Evolutionary conservation across 1,140 invertebrate species (phyloP).

Genomic region (Phymorhynchus buccinoides): DNA sequence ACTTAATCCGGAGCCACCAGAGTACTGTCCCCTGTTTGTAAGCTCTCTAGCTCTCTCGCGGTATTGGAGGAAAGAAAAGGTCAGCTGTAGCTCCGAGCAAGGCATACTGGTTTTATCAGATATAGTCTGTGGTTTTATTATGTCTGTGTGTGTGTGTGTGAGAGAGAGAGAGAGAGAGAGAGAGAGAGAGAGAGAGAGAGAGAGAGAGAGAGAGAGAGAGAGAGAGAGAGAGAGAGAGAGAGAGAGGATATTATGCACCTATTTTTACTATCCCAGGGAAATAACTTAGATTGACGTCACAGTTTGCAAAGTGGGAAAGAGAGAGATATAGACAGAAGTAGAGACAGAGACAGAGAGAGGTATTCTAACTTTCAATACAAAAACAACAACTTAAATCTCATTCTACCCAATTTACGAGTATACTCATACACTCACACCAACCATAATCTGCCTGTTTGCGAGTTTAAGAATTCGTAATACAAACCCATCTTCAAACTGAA

Average conservation of each 20-base stretch:
- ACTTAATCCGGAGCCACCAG: not conserved
- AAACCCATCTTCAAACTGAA: no score
- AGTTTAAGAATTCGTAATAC: no score
- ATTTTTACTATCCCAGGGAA: no score
- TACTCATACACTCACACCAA: no score
- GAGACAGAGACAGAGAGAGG: not conserved
- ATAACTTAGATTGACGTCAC: no score
- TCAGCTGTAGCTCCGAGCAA: not conserved
- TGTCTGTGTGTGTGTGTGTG: not conserved
- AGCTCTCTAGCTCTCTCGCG: no score
- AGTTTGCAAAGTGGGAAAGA: not conserved
- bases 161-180: slow-evolving; percentile 13
- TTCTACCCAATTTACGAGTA: no score
- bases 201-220: not conserved
- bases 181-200: slow-evolving; percentile 8
- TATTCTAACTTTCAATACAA: no score
- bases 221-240: not conserved
- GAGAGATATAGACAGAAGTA: not conserved
- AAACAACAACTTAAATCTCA: no score
- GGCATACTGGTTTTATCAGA: not conserved
- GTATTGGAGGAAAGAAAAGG: not conserved
- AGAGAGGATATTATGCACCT: not conserved
- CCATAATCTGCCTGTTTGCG: no score
- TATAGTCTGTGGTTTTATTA: not conserved
- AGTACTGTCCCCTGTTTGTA: not conserved